These are phyloP conservation scores for Canis aureus DNA, from an alignment of 2,113 vertebrate species.

Conservation along the genomic window DNA sequence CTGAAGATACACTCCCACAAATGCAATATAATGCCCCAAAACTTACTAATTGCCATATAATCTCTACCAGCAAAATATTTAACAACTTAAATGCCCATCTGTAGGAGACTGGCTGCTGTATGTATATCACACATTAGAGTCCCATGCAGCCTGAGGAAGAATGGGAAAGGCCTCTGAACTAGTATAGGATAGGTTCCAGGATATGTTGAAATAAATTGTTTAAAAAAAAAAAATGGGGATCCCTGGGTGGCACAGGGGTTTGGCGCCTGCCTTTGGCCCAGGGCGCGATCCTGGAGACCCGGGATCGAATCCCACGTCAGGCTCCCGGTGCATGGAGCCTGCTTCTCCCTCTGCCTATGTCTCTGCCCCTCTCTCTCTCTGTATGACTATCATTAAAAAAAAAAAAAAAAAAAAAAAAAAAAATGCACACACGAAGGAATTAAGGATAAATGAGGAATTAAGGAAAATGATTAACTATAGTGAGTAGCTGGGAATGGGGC, in stretches of 20 bases:
- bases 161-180: neutral
- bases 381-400: neutral
- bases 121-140: neutral
- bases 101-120: neutral
- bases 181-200: neutral
- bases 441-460: neutral
- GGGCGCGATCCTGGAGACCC: too few relatives aligned
- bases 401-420: neutral
- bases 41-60: neutral
- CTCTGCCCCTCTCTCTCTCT: too few relatives aligned
- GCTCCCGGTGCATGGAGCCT: too few relatives aligned
- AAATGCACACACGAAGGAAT: too few relatives aligned
- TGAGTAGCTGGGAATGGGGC: neutral
- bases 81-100: neutral
- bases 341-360: too few relatives aligned
- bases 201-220: neutral
- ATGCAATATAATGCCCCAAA: neutral
- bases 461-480: neutral
- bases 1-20: neutral
- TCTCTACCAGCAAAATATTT: neutral
- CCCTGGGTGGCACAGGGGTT: too few relatives aligned
- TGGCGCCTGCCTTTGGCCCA: too few relatives aligned
- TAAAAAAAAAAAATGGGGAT: neutral
- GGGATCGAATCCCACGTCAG: too few relatives aligned
- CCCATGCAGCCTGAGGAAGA: neutral